Conservation (phyloP, 2,888 invertebrate genomes). For the Dendrolimus houi region DNA sequence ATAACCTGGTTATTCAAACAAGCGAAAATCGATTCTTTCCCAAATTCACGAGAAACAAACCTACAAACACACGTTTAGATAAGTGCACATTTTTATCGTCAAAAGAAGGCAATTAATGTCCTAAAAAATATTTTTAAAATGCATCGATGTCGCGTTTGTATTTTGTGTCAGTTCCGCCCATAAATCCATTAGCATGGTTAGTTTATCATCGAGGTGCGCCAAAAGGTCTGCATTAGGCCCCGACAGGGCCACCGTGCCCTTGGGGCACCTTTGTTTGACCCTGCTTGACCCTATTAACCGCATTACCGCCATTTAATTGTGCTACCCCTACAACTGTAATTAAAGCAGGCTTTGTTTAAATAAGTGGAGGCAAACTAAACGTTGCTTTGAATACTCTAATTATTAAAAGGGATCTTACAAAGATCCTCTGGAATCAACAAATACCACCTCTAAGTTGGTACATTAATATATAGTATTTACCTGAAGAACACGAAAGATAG, state of each 20-base stretch:
- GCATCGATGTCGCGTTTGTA: background rate
- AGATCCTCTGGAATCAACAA: background rate
- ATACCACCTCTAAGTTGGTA: background rate
- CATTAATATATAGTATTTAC: background rate
- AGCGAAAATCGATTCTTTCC: too few relatives aligned
- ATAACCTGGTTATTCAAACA: too few relatives aligned
- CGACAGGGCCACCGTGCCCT: slow-evolving; percentile 11
- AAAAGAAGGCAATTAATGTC: too few relatives aligned
- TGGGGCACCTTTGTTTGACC: slow-evolving; percentile 17
- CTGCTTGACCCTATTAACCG: slow-evolving; percentile 18
- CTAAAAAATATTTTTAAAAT: too few relatives aligned
- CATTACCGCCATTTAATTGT: slow-evolving; percentile 16
- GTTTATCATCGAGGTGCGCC: background rate
- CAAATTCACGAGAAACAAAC: too few relatives aligned
- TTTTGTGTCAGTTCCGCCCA: slow-evolving; percentile 2
- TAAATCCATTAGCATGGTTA: slow-evolving; percentile 1
- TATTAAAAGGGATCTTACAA: slow-evolving; percentile 3
- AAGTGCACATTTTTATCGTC: too few relatives aligned
- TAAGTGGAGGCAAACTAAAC: background rate
- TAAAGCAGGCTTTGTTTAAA: background rate
- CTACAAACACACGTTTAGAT: too few relatives aligned
- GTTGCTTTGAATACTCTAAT: background rate
- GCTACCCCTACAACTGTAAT: background rate
- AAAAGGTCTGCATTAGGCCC: slow-evolving; percentile 12
- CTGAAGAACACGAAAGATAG: background rate